Conservation (phyloP, 2,797 vertebrate species). For the Pachyuromys duprasi region DNA sequence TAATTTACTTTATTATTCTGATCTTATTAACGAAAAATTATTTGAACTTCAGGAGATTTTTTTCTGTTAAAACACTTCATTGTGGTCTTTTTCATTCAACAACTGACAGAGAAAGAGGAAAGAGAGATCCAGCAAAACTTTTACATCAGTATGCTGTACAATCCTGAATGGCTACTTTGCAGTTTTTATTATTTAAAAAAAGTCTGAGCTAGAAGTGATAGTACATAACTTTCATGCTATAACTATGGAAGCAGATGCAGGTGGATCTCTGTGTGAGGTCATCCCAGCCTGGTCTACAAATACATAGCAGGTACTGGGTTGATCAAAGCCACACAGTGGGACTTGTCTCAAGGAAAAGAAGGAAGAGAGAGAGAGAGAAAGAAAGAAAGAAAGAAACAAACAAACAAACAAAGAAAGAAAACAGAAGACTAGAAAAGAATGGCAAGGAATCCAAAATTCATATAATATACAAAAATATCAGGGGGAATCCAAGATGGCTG, state of each 20-base stretch:
- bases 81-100: conserved; percentile 40
- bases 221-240: not conserved
- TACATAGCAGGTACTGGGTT: not conserved
- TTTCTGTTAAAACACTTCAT: not conserved
- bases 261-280: not conserved
- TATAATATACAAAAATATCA: not conserved
- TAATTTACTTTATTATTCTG: conserved; percentile 10
- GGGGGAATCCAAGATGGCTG: no score
- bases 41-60: not conserved
- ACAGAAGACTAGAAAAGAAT: not conserved
- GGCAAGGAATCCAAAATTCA: not conserved
- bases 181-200: not conserved
- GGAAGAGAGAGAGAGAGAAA: not conserved
- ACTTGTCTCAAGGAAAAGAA: not conserved
- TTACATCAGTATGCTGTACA: not conserved
- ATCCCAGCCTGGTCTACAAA: not conserved
- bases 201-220: not conserved
- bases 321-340: not conserved
- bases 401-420: not conserved
- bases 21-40: not conserved
- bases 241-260: not conserved
- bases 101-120: not conserved
- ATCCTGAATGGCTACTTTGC: not conserved
- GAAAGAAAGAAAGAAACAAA: not conserved
- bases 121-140: not conserved